Percentiles rank a stretch among this genome's conserved stretches.
phyloP scores from a whole-genome alignment of 2,888 invertebrate species.

The Agonopterix heracliana region DNA sequence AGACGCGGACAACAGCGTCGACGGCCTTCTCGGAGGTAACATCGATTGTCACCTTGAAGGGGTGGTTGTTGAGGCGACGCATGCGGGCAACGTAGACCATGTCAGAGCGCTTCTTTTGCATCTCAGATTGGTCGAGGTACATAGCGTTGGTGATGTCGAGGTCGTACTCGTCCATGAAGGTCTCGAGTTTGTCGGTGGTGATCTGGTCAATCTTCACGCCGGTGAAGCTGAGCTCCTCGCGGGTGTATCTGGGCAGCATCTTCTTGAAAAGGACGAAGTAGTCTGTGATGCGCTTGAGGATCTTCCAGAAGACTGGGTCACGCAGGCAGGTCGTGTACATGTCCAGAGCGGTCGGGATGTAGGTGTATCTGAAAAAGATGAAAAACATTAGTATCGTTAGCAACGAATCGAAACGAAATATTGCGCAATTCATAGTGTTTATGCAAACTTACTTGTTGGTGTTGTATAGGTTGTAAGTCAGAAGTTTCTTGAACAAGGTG shows the following conservation, averaged over 20 bases:
- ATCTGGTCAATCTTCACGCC: slow-evolving; percentile 79
- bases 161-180: slow-evolving; percentile 83
- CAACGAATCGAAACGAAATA: not conserved
- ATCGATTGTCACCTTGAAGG: slow-evolving; percentile 76
- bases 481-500: slow-evolving; percentile 49
- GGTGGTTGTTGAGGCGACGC: slow-evolving; percentile 80
- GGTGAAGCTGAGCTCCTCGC: slow-evolving; percentile 77
- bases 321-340: slow-evolving; percentile 80
- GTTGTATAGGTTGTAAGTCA: slow-evolving; percentile 56
- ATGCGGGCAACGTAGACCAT: slow-evolving; percentile 73
- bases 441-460: slow-evolving; percentile 46
- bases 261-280: slow-evolving; percentile 77
- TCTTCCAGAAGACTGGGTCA: slow-evolving; percentile 83
- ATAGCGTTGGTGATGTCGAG: slow-evolving; percentile 79
- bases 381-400: not conserved
- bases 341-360: slow-evolving; percentile 78
- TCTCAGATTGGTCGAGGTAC: slow-evolving; percentile 63
- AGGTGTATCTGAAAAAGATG: slow-evolving; percentile 45
- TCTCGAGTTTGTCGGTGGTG: slow-evolving; percentile 79
- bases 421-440: not conserved
- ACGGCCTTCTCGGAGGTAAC: slow-evolving; percentile 74
- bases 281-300: slow-evolving; percentile 78
- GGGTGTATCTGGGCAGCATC: slow-evolving; percentile 75
- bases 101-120: slow-evolving; percentile 66
- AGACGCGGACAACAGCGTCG: slow-evolving; percentile 79